Base-by-base conservation (phyloP, 2,113 vertebrate genomes). In the Alexandromys fortis region DNA sequence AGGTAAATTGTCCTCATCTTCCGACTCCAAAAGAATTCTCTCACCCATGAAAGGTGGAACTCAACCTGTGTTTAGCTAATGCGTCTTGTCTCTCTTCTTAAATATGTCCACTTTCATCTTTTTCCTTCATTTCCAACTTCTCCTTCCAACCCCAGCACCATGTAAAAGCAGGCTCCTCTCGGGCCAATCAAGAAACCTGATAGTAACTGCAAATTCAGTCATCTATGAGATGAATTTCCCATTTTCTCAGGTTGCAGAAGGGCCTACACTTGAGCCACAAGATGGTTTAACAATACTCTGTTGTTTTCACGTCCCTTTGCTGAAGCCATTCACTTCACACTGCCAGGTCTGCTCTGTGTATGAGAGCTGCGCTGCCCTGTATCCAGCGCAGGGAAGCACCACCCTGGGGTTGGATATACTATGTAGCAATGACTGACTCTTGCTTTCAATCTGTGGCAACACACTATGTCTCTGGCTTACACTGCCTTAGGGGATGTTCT, bases 51-150 rank as follows among this genome's bases (percentile, higher is more conserved):
- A 77, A 45, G 19, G 63, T 3, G 35, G 9, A 61, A 35, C 13
- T 42, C 42, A 49, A 13, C 68, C 12, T 73, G 33, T 72, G 16
- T 82, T 82, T 79, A 49, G 49, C 1, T 11, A 63, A 47, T n/a
- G 5, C 5, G 38, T 16, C 72, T 86, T 22, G 38, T 28, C 33
- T 95, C 82, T 13, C 10, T 92, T 93, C 49, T 68, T 76, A 8
- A 79, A n/a, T 38, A 94, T 24, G n/a, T 52, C 3, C 52, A 14
- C 83, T 92, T 93, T 90, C 28, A 19, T 90, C 33, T n/a, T 70
- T 26, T 65, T 9, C 52, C 33, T 13, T 38, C 4, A 7, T 35
- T 7, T 8, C 30, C 42, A 33, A 4, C 35, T 73, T 89, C 77
- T 19, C 1, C 3, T 14, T 14, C 38, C 10, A 38, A 42, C 21